Base-by-base conservation (phyloP, 2,888 invertebrate genomes). In the Drosophila maculinotata region DNA sequence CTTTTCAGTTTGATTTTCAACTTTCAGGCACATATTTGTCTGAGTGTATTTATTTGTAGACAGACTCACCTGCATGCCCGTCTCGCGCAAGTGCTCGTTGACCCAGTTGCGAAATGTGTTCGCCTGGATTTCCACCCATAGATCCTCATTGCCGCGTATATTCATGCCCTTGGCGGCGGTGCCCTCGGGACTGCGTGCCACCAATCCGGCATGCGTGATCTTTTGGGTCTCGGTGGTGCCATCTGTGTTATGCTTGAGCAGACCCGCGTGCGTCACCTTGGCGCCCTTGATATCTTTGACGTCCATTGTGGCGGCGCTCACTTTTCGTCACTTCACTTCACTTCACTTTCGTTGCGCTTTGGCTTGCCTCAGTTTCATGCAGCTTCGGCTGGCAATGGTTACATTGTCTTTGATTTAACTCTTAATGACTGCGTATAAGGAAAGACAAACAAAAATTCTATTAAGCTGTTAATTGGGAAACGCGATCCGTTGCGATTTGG, bases 51-150 rank as follows among this genome's bases (percentile, higher is more conserved):
- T n/a, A n/a, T n/a, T n/a, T n/a, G n/a, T n/a, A n/a, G n/a, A n/a
- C n/a, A n/a, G 17, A 87, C 90, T 91, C 90, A 94, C 94, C 93
- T 94, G 94, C 91, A 94, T 94, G 77, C 94, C 94, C 69, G 94
- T 93, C 44, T 95, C 95, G 69, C 94, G 94, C 72, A 97, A 92
- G 85, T 97, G 96, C 91, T 99, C 98, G 92, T 99, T 99, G 87
- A 98, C 97, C 99, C 99, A 99, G 92, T 99, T 99, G 81, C 96
- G 94, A 91, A 99, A 99, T 33, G 99, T 99, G 91, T 97, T 97
- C 42, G 98, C 96, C 91, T 98, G 98, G 75, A 98, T 98, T 91
- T 97, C 97, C 49, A 98, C 97, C 98, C 98, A 98, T 38, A 97
- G 94, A 89, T 98, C 97, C 92, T 98, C 97, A 89, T 97, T 95